Conservation (phyloP, 2,113 vertebrate genomes). For the Xenopus borealis region DNA sequence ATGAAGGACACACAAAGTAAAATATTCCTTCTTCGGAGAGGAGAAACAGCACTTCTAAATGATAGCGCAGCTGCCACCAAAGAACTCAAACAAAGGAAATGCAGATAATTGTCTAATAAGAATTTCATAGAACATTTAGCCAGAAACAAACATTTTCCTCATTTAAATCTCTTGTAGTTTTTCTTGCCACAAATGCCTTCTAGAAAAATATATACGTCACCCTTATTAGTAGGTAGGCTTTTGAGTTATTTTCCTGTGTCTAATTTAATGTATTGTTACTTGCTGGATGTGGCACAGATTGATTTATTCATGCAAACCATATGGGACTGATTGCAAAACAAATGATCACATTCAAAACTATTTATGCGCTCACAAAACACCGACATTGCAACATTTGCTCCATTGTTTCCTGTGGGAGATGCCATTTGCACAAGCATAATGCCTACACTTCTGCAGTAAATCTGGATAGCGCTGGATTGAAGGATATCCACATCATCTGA, state of each 20-base stretch:
- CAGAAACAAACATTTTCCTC: conserved; percentile 45
- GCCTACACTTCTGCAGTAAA: conserved; percentile 14
- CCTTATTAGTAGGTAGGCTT: conserved; percentile 47
- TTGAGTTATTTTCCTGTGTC: conserved; percentile 38
- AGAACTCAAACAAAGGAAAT: conserved; percentile 44
- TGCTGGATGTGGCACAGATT: conserved; percentile 42
- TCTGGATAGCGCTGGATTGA: not conserved
- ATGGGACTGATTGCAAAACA: conserved; percentile 48
- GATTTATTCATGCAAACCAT: conserved; percentile 46
- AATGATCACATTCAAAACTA: conserved; percentile 46
- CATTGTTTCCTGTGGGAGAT: conserved; percentile 37
- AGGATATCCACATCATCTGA: not conserved
- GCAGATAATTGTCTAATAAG: conserved; percentile 46
- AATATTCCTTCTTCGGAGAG: conserved; percentile 17
- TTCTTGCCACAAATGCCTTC: conserved; percentile 34
- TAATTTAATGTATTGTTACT: conserved; percentile 46
- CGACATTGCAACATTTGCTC: conserved; percentile 44
- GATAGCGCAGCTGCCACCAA: conserved; percentile 38
- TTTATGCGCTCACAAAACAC: conserved; percentile 43
- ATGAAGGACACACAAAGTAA: conserved; percentile 18
- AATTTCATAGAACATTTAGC: conserved; percentile 47
- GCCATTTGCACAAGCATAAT: conserved; percentile 33
- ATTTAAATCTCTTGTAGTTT: conserved; percentile 43
- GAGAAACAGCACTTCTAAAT: conserved; percentile 23
- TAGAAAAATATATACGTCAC: conserved; percentile 46